Evolutionary conservation across 2,113 vertebrate genomes (phyloP).

Genomic region (Solea solea): DNA sequence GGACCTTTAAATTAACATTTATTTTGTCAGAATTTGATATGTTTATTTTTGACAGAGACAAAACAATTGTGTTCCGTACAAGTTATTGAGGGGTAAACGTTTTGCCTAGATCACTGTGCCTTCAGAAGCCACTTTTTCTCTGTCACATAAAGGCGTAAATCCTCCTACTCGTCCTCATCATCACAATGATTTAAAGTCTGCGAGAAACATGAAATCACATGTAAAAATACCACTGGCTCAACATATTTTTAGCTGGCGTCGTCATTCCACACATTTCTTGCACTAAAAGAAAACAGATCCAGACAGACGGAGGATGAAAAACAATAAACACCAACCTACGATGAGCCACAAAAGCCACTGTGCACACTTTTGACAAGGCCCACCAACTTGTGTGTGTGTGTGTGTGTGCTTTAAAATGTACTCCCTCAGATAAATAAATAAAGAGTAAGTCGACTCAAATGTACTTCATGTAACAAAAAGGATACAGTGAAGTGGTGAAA

Average conservation of each 20-base stretch:
- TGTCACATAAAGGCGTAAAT: neutral
- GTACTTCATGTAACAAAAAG: too few species aligned
- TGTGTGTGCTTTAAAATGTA: neutral
- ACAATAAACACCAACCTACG: neutral
- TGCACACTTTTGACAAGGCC: too few species aligned
- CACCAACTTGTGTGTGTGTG: too few species aligned
- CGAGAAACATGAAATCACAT: neutral
- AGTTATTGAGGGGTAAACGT: too few species aligned
- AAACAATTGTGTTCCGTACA: too few species aligned
- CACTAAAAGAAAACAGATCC: neutral
- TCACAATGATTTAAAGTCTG: constrained; percentile 4
- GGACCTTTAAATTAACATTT: neutral
- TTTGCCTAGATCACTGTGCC: neutral
- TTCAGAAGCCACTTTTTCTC: constrained; percentile 11
- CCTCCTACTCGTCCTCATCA: neutral
- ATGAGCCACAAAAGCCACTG: neutral
- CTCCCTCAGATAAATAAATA: neutral
- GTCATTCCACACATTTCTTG: constrained; percentile 9
- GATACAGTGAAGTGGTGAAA: too few species aligned
- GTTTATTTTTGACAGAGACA: too few species aligned
- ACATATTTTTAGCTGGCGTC: neutral
- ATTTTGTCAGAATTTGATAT: neutral
- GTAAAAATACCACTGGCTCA: constrained; percentile 8
- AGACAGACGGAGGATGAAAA: constrained; percentile 13
- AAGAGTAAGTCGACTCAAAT: neutral